Base-by-base conservation (phyloP, 2,113 vertebrate species). In the Plecotus auritus region DNA sequence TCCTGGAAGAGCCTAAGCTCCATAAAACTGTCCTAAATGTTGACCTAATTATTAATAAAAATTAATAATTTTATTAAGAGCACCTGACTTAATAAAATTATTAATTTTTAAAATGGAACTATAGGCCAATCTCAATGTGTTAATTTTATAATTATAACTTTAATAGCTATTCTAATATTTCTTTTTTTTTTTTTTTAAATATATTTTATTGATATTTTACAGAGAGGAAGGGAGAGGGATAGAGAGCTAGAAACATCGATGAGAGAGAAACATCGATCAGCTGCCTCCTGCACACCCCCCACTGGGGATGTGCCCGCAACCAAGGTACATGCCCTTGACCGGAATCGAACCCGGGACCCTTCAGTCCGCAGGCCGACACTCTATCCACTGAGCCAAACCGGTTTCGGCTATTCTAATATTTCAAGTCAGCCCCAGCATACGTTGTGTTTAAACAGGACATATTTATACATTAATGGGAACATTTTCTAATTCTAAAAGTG, bases 401-500 rank as follows among this genome's bases (percentile, higher is more conserved):
- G n/a, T n/a, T n/a, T n/a, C n/a, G n/a, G 67, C 56, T 47, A 51
- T 47, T 72, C 51, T 47, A 93, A 80, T 76, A 91, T 67, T 70
- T 86, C 82, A 83, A n/a, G 45, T 76, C 42, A 80, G 30, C 84
- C 66, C 47, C 49, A 69, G 9, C 30, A 94, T 37, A 91, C 26
- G 85, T 13, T 13, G 56, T 73, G 51, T 61, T 76, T 90, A 96
- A 85, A 85, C n/a, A 85, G 86, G 96, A 70, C 45, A 67, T 42
- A 92, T 61, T 37, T 51, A 59, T 72, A 95, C 18, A 64, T 69
- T 78, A 91, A 92, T 23, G 78, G 23, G 70, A 73, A 74, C 32
- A 61, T 77, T 91, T 91, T 95, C 87, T 77, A 72, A 61, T 67
- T 42, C 49, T 61, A 37, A 85, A 61, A 85, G 69, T 70, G 85